These are phyloP conservation scores for Elaphurus davidianus DNA, from an alignment of 2,113 vertebrate genomes.

Conservation along the genomic window DNA sequence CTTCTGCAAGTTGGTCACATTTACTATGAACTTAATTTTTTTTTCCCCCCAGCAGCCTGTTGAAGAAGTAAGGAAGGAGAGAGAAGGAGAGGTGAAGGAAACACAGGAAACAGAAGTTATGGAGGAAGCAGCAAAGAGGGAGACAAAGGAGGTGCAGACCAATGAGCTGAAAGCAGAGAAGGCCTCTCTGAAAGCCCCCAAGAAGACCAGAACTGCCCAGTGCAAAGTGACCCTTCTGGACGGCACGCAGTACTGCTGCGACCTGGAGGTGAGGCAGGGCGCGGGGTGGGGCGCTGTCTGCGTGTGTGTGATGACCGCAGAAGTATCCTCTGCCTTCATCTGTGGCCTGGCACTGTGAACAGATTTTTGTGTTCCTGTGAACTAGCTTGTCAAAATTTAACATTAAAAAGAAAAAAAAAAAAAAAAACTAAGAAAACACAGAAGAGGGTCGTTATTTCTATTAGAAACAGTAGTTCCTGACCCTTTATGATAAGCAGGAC, in stretches of 20 bases:
- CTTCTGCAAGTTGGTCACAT: neutral
- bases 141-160: constrained; percentile 83
- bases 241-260: constrained; percentile 90
- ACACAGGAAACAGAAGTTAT: constrained; percentile 74
- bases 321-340: neutral
- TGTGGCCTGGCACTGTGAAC: neutral
- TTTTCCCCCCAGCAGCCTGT: constrained; percentile 78
- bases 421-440: neutral
- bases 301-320: neutral
- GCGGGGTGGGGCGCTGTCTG: neutral
- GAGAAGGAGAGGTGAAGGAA: constrained; percentile 71
- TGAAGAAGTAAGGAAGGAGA: constrained; percentile 85
- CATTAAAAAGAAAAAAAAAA: neutral
- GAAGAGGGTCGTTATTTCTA: neutral
- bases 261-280: constrained; percentile 91
- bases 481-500: accelerated
- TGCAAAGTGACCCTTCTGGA: constrained; percentile 93
- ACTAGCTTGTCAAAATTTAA: neutral
- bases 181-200: constrained; percentile 85
- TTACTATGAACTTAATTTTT: neutral
- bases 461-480: neutral
- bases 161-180: constrained; percentile 79
- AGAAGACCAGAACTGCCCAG: constrained; percentile 92
- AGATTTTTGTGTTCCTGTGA: neutral
- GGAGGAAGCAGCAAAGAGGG: constrained; percentile 79